Conservation (phyloP, 1,140 invertebrate genomes). For the Monochamus saltuarius region DNA sequence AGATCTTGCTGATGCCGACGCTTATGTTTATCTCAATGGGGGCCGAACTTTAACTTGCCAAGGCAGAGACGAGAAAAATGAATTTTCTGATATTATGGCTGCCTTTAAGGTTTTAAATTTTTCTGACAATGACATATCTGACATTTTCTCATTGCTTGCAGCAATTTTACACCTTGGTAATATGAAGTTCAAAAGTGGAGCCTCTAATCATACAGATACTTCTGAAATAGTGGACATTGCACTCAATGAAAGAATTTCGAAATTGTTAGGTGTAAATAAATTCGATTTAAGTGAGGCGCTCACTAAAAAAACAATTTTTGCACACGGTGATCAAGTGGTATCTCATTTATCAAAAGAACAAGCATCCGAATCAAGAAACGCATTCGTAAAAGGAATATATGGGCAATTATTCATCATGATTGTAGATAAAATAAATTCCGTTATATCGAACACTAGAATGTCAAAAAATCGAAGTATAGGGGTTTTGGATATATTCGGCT, state of each 20-base stretch:
- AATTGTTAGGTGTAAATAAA: constrained; percentile 61
- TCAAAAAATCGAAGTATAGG: constrained; percentile 74
- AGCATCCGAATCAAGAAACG: constrained; percentile 82
- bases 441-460: constrained; percentile 72
- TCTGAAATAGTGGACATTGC: constrained; percentile 72
- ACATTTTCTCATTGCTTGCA: constrained; percentile 80
- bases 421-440: constrained; percentile 86
- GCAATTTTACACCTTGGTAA: constrained; percentile 89
- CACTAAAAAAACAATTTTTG: constrained; percentile 84
- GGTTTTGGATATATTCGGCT: constrained; percentile 94
- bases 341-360: constrained; percentile 70
- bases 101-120: constrained; percentile 94
- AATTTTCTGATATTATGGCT: constrained; percentile 83
- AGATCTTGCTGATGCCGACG: constrained; percentile 68
- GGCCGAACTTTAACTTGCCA: constrained; percentile 70
- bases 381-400: constrained; percentile 91
- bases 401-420: constrained; percentile 90
- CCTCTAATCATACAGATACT: constrained; percentile 76
- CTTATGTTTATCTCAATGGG: constrained; percentile 82
- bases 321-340: constrained; percentile 79
- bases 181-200: constrained; percentile 77
- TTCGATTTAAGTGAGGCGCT: constrained; percentile 73
- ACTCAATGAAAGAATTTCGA: constrained; percentile 66
- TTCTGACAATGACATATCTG: constrained; percentile 77
- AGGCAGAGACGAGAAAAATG: constrained; percentile 77